Conservation (phyloP, 2,888 invertebrate genomes). For the Gastrophysa polygoni region DNA sequence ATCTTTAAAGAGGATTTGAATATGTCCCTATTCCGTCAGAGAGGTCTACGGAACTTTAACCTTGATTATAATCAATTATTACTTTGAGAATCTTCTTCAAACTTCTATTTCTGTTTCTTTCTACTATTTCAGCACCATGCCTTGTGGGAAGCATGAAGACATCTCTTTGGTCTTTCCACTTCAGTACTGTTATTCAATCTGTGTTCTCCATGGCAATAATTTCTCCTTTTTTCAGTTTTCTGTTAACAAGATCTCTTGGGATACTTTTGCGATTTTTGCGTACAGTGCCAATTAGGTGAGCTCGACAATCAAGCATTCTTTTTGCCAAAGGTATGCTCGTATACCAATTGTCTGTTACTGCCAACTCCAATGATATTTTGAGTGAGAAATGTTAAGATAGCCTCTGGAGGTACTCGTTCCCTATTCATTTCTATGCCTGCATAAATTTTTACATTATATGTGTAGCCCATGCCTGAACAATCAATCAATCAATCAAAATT, state of each 20-base stretch:
- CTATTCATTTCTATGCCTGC: neutral
- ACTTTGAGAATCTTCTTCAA: neutral
- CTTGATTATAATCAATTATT: slow-evolving; percentile 13
- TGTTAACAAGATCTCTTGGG: neutral
- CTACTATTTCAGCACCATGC: slow-evolving; percentile 10
- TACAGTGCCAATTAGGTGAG: neutral
- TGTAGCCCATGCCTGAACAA: slow-evolving; percentile 9
- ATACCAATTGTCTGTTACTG: slow-evolving; percentile 2
- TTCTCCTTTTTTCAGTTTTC: neutral
- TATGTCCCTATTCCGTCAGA: slow-evolving; percentile 10
- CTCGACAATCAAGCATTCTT: neutral
- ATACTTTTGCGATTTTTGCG: neutral
- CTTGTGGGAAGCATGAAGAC: slow-evolving; percentile 23
- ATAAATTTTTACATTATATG: slow-evolving; percentile 13
- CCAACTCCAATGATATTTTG: neutral
- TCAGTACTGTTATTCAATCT: slow-evolving; percentile 11
- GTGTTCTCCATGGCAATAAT: slow-evolving; percentile 10
- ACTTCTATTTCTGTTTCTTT: no score
- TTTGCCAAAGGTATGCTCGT: neutral
- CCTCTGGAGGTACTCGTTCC: slow-evolving; percentile 3
- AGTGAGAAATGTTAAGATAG: neutral
- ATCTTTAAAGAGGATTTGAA: slow-evolving; percentile 11
- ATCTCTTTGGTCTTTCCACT: slow-evolving; percentile 29
- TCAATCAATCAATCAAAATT: no score
- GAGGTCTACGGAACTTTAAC: slow-evolving; percentile 10